Percentiles rank a stretch among this genome's conserved stretches.
These are phyloP conservation scores for Eumaeus atala DNA, from an alignment of 1,140 invertebrate genomes.

Conservation along the genomic window DNA sequence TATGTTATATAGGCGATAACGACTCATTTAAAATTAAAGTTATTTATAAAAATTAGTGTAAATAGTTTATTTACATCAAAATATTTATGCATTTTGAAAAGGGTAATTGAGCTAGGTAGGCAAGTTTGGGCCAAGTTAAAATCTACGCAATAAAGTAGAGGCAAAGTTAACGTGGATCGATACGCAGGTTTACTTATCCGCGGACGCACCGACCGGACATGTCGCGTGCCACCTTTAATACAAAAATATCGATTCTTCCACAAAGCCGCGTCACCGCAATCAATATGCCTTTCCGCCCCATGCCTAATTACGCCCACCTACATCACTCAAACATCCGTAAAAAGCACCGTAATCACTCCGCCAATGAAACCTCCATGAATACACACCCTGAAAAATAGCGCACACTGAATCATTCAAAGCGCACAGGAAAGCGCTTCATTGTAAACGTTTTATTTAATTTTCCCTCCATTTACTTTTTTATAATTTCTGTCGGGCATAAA, in stretches of 20 bases:
- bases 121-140: constrained; percentile 51
- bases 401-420: constrained; percentile 67
- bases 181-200: constrained; percentile 57
- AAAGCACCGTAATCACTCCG: constrained; percentile 55
- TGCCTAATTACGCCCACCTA: constrained; percentile 71
- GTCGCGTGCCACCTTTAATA: constrained; percentile 69
- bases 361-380: constrained; percentile 36
- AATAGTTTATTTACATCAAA: no score
- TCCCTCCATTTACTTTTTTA: constrained; percentile 73
- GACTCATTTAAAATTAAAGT: no score
- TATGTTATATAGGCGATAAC: no score
- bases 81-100: no score
- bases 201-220: constrained; percentile 56
- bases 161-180: constrained; percentile 62
- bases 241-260: constrained; percentile 72
- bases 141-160: constrained; percentile 57
- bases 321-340: constrained; percentile 67
- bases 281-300: constrained; percentile 71
- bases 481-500: constrained; percentile 72
- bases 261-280: constrained; percentile 71
- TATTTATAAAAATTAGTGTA: no score
- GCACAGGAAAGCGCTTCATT: constrained; percentile 72
- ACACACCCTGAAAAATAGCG: constrained; percentile 58
- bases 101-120: constrained; percentile 21
- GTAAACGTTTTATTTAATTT: constrained; percentile 74